Evolutionary conservation across 2,797 vertebrate genomes (phyloP), one percentile per base, ranked within the genome.

Genomic region (Champsocephalus gunnari): DNA sequence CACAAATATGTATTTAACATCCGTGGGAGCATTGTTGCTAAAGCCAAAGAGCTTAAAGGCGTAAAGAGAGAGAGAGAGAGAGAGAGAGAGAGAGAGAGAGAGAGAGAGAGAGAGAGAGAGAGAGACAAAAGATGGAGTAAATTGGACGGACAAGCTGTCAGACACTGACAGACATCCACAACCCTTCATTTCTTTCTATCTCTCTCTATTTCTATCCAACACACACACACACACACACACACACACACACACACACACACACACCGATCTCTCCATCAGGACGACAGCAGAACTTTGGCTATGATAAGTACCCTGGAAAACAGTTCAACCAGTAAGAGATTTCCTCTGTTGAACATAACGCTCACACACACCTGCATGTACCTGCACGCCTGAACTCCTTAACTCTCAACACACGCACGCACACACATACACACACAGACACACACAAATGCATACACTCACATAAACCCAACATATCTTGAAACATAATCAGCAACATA

Each of bases 251-350:
- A 45, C 54, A 48, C 61, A 66, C 34, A 61, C 62, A 68, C 3
- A 24, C 3, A 9, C 0, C 8, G 2, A 13, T 43, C 2, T 48
- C 60, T 69, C 50, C 54, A 44, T 72, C 47, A 80, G 69, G 67
- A 71, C 59, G 64, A 80, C 28, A 80, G 65, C 48, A 71, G 62
- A 44, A 28, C 44, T 73, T 80, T 54, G 57, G 55, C 63, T 63
- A 16, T n/a, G 79, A 81, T 77, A 80, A 84, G 49, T 70, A 55
- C 50, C 2, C 44, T 82, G 54, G 77, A 80, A 90, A 90, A 87
- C 75, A 84, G 74, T 77, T 86, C 78, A 85, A 87, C 88, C 84
- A 87, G 62, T 66, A n/a, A 78, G 58, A 84, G 72, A 86, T 83
- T 73, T 81, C 73, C 82, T 28, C 28, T 69, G 65, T 34, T 68